Evolutionary conservation across 2,888 invertebrate genomes (phyloP).

Genomic region (Dusona sp.): DNA sequence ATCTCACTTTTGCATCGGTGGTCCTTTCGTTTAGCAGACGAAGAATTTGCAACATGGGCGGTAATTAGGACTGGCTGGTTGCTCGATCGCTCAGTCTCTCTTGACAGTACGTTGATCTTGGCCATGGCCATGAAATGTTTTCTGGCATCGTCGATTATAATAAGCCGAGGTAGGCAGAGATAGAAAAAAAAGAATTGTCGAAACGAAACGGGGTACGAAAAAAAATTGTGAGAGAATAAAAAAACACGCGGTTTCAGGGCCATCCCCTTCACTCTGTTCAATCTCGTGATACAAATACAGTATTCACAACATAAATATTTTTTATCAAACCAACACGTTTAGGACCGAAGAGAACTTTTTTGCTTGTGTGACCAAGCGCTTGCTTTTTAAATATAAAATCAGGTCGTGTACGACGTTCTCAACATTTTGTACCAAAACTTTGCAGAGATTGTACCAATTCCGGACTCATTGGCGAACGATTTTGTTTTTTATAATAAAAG

Average conservation of each 20-base stretch:
- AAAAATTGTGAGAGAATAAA: slow-evolving; percentile 45
- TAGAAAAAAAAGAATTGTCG: slow-evolving; percentile 11
- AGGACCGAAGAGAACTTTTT: slow-evolving; percentile 8
- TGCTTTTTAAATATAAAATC: neutral
- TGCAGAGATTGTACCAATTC: neutral
- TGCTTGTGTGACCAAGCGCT: neutral
- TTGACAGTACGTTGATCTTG: slow-evolving; percentile 61
- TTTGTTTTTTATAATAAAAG: neutral
- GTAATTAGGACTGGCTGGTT: slow-evolving; percentile 14
- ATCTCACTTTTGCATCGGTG: slow-evolving; percentile 35
- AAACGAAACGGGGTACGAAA: slow-evolving; percentile 38
- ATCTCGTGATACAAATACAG: neutral
- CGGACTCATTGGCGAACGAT: neutral
- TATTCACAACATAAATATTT: slow-evolving; percentile 1
- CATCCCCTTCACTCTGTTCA: slow-evolving; percentile 66
- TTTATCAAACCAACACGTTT: neutral
- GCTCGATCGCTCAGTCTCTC: slow-evolving; percentile 20
- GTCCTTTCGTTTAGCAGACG: slow-evolving; percentile 53
- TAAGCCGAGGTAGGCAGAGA: slow-evolving; percentile 23
- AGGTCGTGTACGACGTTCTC: neutral
- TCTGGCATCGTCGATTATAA: slow-evolving; percentile 35
- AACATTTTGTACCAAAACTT: neutral
- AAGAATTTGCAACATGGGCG: slow-evolving; percentile 62
- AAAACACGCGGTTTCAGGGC: slow-evolving; percentile 58
- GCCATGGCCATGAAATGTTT: slow-evolving; percentile 50